These are phyloP conservation scores for Cinara cedri DNA, from an alignment of 2,888 invertebrate species.

Conservation along the genomic window DNA sequence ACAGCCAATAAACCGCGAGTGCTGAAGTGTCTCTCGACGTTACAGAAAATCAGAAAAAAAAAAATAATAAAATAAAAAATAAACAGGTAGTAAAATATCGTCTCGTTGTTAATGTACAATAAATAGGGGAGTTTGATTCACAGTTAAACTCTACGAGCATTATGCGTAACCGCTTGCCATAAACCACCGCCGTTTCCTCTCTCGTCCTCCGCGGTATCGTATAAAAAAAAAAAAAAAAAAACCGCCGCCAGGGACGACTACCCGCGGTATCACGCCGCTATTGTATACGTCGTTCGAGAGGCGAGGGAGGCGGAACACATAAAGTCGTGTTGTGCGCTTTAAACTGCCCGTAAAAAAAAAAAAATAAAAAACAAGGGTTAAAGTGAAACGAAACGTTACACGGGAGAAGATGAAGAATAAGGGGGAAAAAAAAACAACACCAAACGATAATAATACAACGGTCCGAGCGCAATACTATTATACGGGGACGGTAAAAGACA, in stretches of 20 bases:
- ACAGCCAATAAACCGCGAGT: no score
- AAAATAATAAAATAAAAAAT: neutral
- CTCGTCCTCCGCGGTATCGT: neutral
- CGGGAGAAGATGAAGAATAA: neutral
- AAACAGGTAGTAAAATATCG: neutral
- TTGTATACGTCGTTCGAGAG: neutral
- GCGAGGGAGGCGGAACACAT: neutral
- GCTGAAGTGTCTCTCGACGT: neutral
- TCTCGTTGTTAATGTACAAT: neutral
- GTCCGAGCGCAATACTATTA: neutral
- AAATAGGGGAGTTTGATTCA: conserved; percentile 21
- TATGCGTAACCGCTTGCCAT: neutral
- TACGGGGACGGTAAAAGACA: neutral
- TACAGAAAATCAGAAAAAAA: no score
- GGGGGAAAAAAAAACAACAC: no score
- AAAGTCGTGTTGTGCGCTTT: conserved; percentile 14
- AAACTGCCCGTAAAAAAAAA: conserved; percentile 37
- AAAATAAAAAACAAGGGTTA: no score
- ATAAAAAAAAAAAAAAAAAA: conserved; percentile 16
- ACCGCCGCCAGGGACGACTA: neutral
- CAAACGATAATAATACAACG: no score
- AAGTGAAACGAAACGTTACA: conserved; percentile 20
- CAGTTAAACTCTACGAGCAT: conserved; percentile 10
- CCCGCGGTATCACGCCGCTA: no score
- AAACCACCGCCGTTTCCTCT: neutral